Evolutionary conservation across 2,888 invertebrate genomes (phyloP).

Genomic region (Drosophila ezoana): DNA sequence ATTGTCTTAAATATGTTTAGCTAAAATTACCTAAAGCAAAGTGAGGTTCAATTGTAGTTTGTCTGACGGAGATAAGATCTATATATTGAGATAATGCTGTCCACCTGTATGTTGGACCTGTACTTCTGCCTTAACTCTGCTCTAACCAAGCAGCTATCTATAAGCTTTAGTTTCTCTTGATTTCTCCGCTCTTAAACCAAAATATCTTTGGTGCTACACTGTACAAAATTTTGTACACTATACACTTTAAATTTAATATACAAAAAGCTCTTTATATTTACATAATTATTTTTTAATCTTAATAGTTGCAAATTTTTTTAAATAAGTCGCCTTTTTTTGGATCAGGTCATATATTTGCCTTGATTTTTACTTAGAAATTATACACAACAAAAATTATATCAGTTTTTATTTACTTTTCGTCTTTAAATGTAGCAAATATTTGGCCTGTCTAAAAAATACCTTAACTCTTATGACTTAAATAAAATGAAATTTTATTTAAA

Average conservation of each 20-base stretch:
- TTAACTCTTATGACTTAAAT: constrained; percentile 68
- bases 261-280: constrained; percentile 35
- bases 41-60: constrained; percentile 2
- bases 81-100: constrained; percentile 2
- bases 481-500: constrained; percentile 74
- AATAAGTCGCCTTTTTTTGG: constrained; percentile 30
- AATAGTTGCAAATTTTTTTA: constrained; percentile 71
- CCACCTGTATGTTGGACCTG: constrained; percentile 12
- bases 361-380: constrained; percentile 15
- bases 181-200: constrained; percentile 14
- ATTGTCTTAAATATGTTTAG: constrained; percentile 8
- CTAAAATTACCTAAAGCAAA: background rate
- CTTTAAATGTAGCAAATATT: constrained; percentile 35
- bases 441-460: constrained; percentile 46
- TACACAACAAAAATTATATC: constrained; percentile 7
- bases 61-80: constrained; percentile 7
- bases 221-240: constrained; percentile 36
- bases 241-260: constrained; percentile 45
- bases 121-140: constrained; percentile 36
- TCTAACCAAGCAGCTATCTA: constrained; percentile 37
- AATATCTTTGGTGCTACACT: constrained; percentile 28
- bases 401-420: constrained; percentile 28
- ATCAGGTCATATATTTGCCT: constrained; percentile 33
- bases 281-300: constrained; percentile 67
- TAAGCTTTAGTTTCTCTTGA: constrained; percentile 37